A percentile compares a stretch with the other conserved stretches of the same genome.
phyloP scores from a whole-genome alignment of 1,140 invertebrate species.

The Pseudomyrmex sp. region DNA sequence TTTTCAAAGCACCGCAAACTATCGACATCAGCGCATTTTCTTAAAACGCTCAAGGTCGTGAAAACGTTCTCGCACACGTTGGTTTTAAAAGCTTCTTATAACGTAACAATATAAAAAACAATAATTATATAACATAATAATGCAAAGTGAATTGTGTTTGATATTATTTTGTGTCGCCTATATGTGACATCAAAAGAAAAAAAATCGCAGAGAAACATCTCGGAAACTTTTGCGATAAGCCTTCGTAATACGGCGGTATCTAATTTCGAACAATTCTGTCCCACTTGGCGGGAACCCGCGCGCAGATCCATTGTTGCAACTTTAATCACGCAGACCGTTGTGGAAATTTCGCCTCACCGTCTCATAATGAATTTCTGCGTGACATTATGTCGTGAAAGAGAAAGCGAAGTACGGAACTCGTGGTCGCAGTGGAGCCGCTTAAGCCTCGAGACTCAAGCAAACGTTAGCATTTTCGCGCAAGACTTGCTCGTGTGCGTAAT shows the following conservation, averaged over 20 bases:
- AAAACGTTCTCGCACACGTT: neutral
- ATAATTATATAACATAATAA: neutral
- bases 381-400: constrained; percentile 52
- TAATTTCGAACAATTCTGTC: constrained; percentile 36
- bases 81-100: neutral
- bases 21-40: neutral
- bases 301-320: constrained; percentile 49
- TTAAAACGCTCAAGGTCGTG: neutral
- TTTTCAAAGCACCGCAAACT: neutral
- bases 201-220: neutral
- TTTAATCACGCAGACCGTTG: constrained; percentile 45
- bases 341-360: constrained; percentile 14
- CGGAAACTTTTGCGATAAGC: constrained; percentile 24
- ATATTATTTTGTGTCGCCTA: constrained; percentile 1
- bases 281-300: constrained; percentile 33
- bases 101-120: neutral
- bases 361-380: constrained; percentile 42
- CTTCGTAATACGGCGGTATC: constrained; percentile 25
- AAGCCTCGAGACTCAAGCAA: constrained; percentile 39
- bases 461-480: constrained; percentile 68
- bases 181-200: neutral
- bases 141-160: neutral
- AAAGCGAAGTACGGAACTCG: constrained; percentile 48
- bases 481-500: constrained; percentile 61
- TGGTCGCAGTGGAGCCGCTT: constrained; percentile 41